Percentiles rank a stretch among this genome's conserved stretches.
Evolutionary conservation across 2,888 invertebrate genomes (phyloP).

Genomic region (Leptopilina drosophilae): DNA sequence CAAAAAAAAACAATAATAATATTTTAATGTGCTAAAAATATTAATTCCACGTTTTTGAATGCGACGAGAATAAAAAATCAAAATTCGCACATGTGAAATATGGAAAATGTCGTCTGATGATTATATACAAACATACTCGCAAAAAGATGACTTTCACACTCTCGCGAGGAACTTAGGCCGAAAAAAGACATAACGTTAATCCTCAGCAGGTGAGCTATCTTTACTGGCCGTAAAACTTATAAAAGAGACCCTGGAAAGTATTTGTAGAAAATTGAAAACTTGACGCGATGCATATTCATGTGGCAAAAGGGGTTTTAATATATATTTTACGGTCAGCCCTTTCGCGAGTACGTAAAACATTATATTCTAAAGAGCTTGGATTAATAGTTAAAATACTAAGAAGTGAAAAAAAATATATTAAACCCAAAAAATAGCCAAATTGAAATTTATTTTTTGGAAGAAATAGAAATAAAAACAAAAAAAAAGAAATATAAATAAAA

Average conservation of each 20-base stretch:
- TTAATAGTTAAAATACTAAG: constrained; percentile 45
- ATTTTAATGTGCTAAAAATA: too few species aligned
- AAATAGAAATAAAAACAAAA: too few species aligned
- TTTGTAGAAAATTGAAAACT: constrained; percentile 75
- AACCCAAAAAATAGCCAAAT: too few species aligned
- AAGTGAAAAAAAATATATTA: too few species aligned
- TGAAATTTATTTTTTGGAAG: background rate
- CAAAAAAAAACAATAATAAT: too few species aligned
- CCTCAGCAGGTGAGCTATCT: constrained; percentile 61
- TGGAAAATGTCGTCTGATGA: too few species aligned
- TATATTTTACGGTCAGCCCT: constrained; percentile 70
- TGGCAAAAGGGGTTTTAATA: constrained; percentile 65
- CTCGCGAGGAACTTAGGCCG: background rate
- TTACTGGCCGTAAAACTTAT: constrained; percentile 73
- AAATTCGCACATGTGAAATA: too few species aligned
- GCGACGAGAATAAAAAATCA: too few species aligned
- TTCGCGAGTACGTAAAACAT: constrained; percentile 56
- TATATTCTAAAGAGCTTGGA: constrained; percentile 45
- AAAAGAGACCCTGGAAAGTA: constrained; percentile 71
- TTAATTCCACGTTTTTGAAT: too few species aligned
- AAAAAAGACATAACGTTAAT: constrained; percentile 67
- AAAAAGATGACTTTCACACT: constrained; percentile 6
- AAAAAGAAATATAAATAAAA: too few species aligned
- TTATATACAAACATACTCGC: too few species aligned
- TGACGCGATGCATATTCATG: constrained; percentile 74